These are phyloP conservation scores for Porphyrio hochstetteri DNA, from an alignment of 2,113 vertebrate genomes.

Conservation along the genomic window DNA sequence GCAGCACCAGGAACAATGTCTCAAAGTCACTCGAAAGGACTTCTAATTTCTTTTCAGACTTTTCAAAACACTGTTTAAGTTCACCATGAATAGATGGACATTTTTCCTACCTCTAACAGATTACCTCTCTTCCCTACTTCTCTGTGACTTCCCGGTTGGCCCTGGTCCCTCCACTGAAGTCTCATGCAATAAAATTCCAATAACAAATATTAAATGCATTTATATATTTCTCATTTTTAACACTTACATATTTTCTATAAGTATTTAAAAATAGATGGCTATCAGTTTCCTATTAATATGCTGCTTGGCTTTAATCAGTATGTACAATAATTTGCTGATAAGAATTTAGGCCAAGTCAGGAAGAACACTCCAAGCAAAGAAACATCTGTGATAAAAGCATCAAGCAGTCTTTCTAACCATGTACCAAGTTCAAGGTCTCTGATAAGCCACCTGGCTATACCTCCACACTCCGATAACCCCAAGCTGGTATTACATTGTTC, in stretches of 20 bases:
- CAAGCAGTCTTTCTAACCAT: constrained; percentile 43
- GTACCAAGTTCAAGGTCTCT: constrained; percentile 66
- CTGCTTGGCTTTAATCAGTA: neutral
- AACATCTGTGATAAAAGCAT: constrained; percentile 63
- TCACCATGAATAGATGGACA: neutral
- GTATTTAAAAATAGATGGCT: neutral
- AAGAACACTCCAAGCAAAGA: constrained; percentile 33
- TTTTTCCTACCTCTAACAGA: neutral
- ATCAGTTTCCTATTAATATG: neutral
- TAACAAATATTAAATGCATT: neutral
- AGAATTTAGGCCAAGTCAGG: constrained; percentile 38
- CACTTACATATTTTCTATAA: neutral
- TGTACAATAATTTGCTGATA: neutral
- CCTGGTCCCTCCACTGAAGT: neutral
- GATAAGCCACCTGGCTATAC: constrained; percentile 64
- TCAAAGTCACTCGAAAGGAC: neutral
- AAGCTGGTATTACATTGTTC: constrained; percentile 66
- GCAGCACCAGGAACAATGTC: neutral
- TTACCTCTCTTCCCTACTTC: neutral
- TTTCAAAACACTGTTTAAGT: neutral
- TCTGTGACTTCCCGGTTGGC: neutral
- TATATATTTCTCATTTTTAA: accelerated
- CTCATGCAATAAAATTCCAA: neutral
- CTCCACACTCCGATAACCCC: constrained; percentile 47
- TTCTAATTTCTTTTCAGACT: neutral